Conservation (phyloP, 2,113 vertebrate species). For the Lepus timidus region DNA sequence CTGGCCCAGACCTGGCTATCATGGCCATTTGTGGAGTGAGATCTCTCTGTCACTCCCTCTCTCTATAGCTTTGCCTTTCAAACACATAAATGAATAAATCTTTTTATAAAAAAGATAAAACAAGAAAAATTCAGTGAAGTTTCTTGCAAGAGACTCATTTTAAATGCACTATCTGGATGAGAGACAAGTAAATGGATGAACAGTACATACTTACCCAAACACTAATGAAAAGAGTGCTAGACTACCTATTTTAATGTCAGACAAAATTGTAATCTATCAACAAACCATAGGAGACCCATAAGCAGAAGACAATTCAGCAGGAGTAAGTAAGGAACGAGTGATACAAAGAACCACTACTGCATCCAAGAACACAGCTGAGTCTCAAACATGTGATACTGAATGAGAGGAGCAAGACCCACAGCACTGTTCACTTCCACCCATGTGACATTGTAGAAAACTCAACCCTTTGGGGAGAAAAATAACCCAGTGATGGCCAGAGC, state of each 20-base stretch:
- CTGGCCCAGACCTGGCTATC: too few relatives aligned
- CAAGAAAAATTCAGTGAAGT: not conserved
- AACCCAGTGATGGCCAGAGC: not conserved
- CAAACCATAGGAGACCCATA: not conserved
- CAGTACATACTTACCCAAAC: not conserved
- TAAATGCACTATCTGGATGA: not conserved
- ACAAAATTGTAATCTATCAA: not conserved
- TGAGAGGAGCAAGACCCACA: not conserved
- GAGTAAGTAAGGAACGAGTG: not conserved
- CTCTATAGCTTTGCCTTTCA: too few relatives aligned
- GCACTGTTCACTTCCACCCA: not conserved
- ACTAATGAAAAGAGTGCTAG: not conserved
- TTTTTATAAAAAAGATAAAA: too few relatives aligned
- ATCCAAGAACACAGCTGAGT: not conserved
- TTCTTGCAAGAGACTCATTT: not conserved
- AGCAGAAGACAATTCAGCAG: not conserved
- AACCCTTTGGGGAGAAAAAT: not conserved
- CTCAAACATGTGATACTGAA: not conserved
- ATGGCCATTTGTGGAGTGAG: too few relatives aligned
- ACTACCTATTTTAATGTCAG: not conserved
- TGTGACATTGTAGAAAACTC: not conserved
- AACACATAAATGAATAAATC: too few relatives aligned
- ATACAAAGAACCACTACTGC: not conserved
- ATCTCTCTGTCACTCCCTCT: too few relatives aligned
- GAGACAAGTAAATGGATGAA: not conserved